These are phyloP conservation scores for Cinclus mexicanus DNA, from an alignment of 2,113 vertebrate genomes.

Conservation along the genomic window DNA sequence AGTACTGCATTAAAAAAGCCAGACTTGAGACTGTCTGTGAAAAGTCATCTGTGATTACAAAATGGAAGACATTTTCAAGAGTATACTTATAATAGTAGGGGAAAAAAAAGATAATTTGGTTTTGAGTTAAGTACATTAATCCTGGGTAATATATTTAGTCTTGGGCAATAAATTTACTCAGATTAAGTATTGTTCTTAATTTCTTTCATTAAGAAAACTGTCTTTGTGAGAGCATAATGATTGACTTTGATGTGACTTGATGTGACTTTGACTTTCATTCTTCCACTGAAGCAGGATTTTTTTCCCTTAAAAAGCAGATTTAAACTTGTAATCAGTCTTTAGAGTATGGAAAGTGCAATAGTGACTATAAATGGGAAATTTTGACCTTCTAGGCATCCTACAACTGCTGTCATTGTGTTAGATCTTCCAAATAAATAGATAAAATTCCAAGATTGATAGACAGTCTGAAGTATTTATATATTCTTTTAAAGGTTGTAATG, in stretches of 20 bases:
- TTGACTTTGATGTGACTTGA: constrained; percentile 24
- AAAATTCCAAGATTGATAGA: neutral
- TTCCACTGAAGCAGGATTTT: constrained; percentile 32
- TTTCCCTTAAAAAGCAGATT: constrained; percentile 23
- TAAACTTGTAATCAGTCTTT: constrained; percentile 32
- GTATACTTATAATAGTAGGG: neutral
- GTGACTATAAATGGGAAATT: constrained; percentile 10
- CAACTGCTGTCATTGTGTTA: neutral
- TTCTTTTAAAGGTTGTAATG: neutral
- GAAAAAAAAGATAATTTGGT: neutral
- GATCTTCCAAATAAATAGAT: neutral
- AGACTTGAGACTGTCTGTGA: neutral
- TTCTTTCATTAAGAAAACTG: constrained; percentile 32
- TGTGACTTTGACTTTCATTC: too few relatives aligned
- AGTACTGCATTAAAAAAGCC: neutral
- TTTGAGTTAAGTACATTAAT: constrained; percentile 25
- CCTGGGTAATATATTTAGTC: neutral
- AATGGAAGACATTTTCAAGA: neutral
- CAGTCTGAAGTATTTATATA: neutral
- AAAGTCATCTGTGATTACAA: neutral
- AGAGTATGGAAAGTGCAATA: constrained; percentile 11
- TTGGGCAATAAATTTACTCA: neutral
- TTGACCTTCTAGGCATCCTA: neutral
- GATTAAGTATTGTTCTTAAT: neutral
- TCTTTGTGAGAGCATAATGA: constrained; percentile 21